Conservation (phyloP, 2,113 vertebrate species). For the Microcebus murinus region DNA sequence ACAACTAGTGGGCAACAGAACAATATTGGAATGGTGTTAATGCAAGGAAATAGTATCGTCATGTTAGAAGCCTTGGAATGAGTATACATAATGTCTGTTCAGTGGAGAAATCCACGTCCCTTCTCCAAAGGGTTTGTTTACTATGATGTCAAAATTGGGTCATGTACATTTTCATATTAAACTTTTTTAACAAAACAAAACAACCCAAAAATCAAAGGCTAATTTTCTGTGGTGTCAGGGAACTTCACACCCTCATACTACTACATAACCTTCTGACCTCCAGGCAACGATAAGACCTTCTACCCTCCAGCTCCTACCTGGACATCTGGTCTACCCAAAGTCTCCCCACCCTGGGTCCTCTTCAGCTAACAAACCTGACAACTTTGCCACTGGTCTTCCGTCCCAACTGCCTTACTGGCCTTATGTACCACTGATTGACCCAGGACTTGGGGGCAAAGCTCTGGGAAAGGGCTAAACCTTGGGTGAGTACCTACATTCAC, state of each 20-base stretch:
- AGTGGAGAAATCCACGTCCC: too few species aligned
- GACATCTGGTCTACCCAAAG: background rate
- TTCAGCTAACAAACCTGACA: background rate
- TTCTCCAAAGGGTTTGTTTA: too few species aligned
- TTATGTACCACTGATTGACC: background rate
- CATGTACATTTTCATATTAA: too few species aligned
- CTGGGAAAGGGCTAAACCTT: background rate
- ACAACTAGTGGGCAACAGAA: too few species aligned
- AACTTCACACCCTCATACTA: background rate
- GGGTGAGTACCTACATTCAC: background rate
- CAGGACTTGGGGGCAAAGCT: background rate
- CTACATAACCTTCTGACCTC: background rate
- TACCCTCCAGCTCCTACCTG: background rate
- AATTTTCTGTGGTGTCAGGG: background rate
- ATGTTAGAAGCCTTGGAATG: too few species aligned
- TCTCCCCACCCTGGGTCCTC: background rate
- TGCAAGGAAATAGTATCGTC: too few species aligned
- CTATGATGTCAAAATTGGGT: too few species aligned
- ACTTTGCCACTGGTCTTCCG: background rate
- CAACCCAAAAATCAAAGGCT: too few species aligned
- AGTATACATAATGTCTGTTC: too few species aligned
- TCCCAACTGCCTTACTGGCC: background rate
- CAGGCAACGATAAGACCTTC: background rate
- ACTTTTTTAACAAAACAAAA: too few species aligned
- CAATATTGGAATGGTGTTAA: too few species aligned